phyloP scores from a whole-genome alignment of 2,888 invertebrate genomes.

The Parthenolecanium corni region DNA sequence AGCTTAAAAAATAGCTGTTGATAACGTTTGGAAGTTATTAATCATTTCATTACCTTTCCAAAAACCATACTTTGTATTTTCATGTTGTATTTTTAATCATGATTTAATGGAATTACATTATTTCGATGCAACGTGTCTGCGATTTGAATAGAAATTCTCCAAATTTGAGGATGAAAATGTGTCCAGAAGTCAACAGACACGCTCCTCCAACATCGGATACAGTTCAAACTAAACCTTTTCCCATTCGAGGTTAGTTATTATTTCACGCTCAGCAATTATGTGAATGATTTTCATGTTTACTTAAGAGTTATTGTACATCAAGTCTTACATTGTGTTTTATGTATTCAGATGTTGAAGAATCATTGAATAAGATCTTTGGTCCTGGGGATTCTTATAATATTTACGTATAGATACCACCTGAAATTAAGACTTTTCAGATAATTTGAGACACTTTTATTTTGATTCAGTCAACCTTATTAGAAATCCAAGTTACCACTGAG shows the following conservation, averaged over 20 bases:
- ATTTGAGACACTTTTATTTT: too few species aligned
- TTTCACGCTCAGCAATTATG: not conserved
- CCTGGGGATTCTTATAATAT: too few species aligned
- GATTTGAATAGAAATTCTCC: conserved; percentile 14
- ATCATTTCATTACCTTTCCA: too few species aligned
- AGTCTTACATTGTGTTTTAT: not conserved
- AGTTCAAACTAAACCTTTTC: conserved; percentile 79
- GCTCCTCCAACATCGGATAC: conserved; percentile 50
- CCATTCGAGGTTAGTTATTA: conserved; percentile 54
- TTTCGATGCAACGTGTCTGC: conserved; percentile 25
- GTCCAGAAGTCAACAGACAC: conserved; percentile 52
- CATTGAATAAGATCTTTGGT: too few species aligned
- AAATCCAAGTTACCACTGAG: too few species aligned
- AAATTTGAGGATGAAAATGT: conserved; percentile 42
- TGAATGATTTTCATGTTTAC: not conserved
- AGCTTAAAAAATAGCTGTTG: too few species aligned
- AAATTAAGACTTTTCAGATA: too few species aligned
- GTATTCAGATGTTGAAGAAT: too few species aligned
- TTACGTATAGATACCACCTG: too few species aligned
- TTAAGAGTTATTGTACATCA: not conserved
- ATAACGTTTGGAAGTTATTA: too few species aligned
- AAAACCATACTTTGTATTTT: not conserved
- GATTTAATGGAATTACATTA: conserved; percentile 8
- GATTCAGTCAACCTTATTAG: too few species aligned
- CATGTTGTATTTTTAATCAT: conserved; percentile 7